Evolutionary conservation across 2,888 invertebrate genomes (phyloP), one percentile per base, ranked within the genome.

Genomic region (Kryphioiulus occultus): DNA sequence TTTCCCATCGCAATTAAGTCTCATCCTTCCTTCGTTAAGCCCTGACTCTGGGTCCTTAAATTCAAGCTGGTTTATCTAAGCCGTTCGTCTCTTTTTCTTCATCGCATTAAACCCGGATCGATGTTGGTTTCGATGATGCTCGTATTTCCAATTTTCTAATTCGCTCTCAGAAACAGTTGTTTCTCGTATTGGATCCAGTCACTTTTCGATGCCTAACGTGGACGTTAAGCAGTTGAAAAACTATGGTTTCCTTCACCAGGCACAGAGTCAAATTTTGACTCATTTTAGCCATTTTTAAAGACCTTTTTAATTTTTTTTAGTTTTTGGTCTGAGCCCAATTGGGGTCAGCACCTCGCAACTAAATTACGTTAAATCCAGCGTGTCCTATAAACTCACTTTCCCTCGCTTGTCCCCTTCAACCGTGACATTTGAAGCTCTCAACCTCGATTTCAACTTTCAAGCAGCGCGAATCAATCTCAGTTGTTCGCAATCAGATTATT

Each of bases 371-470:
- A 26, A 68, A 68, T 35, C 35, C 35, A n/a, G 53, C n/a, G 78
- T 10, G 17, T 1, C 30, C 22, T 12, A 4, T 1, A 44, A 44
- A 44, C 22, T 68, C 12, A 26, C 17, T 68, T 59, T n/a, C 53
- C 4, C 26, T 68, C 26, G 9, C n/a, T 5, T 0, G 10, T 59
- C 22, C 22, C 22, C 68, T 30, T 78, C 30, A 68, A 68, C 30
- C 26, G 26, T 78, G 78, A 78, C 78, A 78, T 78, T 78, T 78
- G 78, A 78, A 78, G 78, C 78, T 30, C 78, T 68, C 26, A 22
- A 26, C 68, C 26, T 1, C 30, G 26, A 78, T 32, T 7, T 7
- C 35, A 35, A 4, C 7, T 35, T 78, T 30, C 15, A 15, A 17
- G 26, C 68, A n/a, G 30, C 30, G 30, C 0, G 30, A 78, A 78